Base-by-base conservation (phyloP, 2,888 invertebrate genomes). In the Eueremaeus valkanovi region DNA sequence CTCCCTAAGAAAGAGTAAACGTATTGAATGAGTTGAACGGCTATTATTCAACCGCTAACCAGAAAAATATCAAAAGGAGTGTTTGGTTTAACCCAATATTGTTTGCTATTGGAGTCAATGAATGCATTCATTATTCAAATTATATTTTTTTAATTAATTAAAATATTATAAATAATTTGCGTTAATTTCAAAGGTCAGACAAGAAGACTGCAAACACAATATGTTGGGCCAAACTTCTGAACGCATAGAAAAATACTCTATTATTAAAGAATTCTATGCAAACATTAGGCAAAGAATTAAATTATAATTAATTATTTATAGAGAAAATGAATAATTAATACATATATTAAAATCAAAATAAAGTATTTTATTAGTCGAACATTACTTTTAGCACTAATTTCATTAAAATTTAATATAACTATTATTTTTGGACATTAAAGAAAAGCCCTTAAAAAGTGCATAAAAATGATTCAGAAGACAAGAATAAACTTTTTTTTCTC, bases 11-110 rank as follows among this genome's bases (percentile, higher is more conserved):
- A n/a, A n/a, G n/a, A n/a, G n/a, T n/a, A n/a, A n/a, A n/a, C n/a
- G n/a, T n/a, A n/a, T n/a, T n/a, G n/a, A n/a, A n/a, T n/a, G n/a
- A n/a, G n/a, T n/a, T n/a, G n/a, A n/a, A n/a, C n/a, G n/a, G n/a
- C n/a, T n/a, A n/a, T n/a, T n/a, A n/a, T n/a, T n/a, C n/a, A n/a
- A n/a, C n/a, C n/a, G n/a, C n/a, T n/a, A n/a, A n/a, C n/a, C n/a
- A n/a, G n/a, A n/a, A n/a, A n/a, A n/a, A n/a, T n/a, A n/a, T n/a
- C n/a, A n/a, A n/a, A 27, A 55, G 55, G 55, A 55, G 55, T 55
- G 55, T 55, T 27, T 55, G 27, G 27, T 55, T 55, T 55, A 55
- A 55, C 55, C 55, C 24, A 55, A 55, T 27, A 55, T 55, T 55
- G 55, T 55, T 21, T 55, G 27, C 27, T 27, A 55, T 55, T 55